These are phyloP conservation scores for Gymnothorax javanicus DNA, from an alignment of 2,797 vertebrate genomes.

Conservation along the genomic window DNA sequence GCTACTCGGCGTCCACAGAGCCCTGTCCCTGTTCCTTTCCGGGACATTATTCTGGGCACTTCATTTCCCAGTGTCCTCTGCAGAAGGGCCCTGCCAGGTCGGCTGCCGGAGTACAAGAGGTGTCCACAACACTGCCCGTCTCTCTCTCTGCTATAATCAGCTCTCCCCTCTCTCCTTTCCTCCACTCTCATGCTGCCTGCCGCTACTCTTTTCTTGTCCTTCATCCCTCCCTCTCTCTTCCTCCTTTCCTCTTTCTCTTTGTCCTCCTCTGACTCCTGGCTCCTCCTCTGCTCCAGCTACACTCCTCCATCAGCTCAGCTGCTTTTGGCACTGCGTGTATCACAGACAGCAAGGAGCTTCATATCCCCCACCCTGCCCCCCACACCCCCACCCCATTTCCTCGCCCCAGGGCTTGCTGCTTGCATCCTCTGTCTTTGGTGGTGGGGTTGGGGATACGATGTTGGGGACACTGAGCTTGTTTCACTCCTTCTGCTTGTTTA, in stretches of 20 bases:
- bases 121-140: background rate
- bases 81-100: background rate
- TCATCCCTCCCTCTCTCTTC: constrained; percentile 14
- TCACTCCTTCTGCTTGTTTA: background rate
- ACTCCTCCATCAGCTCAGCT: background rate
- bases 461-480: background rate
- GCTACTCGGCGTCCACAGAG: background rate
- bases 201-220: constrained; percentile 12
- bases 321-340: background rate
- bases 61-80: background rate
- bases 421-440: background rate
- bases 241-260: background rate
- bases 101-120: background rate
- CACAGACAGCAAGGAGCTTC: background rate
- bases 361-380: background rate
- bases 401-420: background rate
- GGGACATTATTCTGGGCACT: background rate
- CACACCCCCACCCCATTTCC: no score
- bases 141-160: background rate
- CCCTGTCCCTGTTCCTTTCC: constrained; percentile 2
- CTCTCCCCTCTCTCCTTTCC: background rate
- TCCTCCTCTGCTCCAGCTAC: background rate
- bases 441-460: background rate
- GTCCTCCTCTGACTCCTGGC: background rate
- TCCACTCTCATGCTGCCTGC: background rate